Evolutionary conservation across 2,113 vertebrate species (phyloP).

Genomic region (Callipepla squamata): DNA sequence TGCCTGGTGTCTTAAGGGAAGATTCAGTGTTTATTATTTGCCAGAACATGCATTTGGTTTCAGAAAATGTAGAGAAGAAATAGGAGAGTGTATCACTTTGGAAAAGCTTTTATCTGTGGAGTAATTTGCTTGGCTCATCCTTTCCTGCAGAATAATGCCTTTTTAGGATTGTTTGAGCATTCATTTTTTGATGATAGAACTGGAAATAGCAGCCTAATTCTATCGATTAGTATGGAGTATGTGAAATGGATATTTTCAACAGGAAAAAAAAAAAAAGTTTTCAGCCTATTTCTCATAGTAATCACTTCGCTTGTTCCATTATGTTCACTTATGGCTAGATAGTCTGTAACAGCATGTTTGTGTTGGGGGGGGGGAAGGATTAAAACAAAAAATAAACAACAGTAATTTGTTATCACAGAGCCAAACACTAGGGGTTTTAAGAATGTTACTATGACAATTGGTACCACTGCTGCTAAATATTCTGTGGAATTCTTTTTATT

Average conservation of each 20-base stretch:
- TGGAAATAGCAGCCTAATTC: not conserved
- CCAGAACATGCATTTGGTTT: not conserved
- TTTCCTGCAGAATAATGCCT: not conserved
- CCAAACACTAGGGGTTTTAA: not conserved
- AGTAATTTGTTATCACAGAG: not conserved
- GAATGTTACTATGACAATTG: not conserved
- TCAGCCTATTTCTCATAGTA: not conserved
- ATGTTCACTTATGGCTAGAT: not conserved
- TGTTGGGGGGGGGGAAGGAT: accelerated
- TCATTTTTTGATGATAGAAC: not conserved
- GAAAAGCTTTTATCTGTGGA: conserved; percentile 6
- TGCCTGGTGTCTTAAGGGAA: not conserved
- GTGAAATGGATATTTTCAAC: not conserved
- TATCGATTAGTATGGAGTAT: not conserved
- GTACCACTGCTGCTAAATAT: not conserved
- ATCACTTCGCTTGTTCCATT: not conserved
- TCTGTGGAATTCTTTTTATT: not conserved
- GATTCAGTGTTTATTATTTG: not conserved
- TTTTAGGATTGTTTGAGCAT: conserved; percentile 15
- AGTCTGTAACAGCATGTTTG: not conserved
- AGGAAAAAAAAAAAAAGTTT: not conserved
- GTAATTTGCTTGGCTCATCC: not conserved
- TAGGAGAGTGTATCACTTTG: not conserved
- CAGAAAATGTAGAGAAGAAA: not conserved
- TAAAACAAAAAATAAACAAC: not conserved